Percentiles rank a stretch among this genome's conserved stretches.
These are phyloP conservation scores for Galagoides demidoff DNA, from an alignment of 2,797 vertebrate species.

Conservation along the genomic window DNA sequence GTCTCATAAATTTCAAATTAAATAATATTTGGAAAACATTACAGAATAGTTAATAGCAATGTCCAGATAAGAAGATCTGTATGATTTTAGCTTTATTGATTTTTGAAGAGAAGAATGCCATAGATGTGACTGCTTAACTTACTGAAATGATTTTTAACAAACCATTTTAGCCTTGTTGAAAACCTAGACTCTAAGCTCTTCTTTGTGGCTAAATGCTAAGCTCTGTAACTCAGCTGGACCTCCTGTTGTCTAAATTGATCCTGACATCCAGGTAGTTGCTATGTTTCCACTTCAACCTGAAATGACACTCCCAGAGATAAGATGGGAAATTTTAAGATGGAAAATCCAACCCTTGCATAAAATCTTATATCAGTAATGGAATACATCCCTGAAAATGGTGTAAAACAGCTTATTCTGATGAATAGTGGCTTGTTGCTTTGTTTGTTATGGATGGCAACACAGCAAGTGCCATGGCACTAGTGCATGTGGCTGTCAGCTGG, in stretches of 20 bases:
- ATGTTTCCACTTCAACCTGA: constrained; percentile 59
- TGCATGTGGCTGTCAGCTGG: not conserved
- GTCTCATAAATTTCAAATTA: constrained; percentile 47
- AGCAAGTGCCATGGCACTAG: not conserved
- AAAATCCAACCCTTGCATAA: constrained; percentile 15
- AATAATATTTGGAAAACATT: constrained; percentile 35
- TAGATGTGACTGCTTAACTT: constrained; percentile 12
- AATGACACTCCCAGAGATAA: constrained; percentile 56
- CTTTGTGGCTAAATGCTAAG: constrained; percentile 53
- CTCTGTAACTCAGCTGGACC: constrained; percentile 49
- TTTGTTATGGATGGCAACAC: not conserved
- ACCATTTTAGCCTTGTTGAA: constrained; percentile 3
- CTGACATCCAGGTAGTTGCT: constrained; percentile 64
- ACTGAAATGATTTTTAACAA: constrained; percentile 48
- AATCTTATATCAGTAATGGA: constrained; percentile 16
- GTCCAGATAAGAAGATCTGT: constrained; percentile 16
- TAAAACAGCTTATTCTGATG: constrained; percentile 36
- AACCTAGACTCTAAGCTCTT: constrained; percentile 21
- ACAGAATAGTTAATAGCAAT: constrained; percentile 36
- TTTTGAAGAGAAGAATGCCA: constrained; percentile 48
- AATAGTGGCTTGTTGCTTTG: not conserved
- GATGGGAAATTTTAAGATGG: constrained; percentile 48
- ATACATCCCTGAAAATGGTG: not conserved
- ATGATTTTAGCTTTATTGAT: constrained; percentile 40
- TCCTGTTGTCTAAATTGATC: constrained; percentile 58